These are phyloP conservation scores for Aleiodes alternator DNA, from an alignment of 2,888 invertebrate genomes.

Conservation along the genomic window DNA sequence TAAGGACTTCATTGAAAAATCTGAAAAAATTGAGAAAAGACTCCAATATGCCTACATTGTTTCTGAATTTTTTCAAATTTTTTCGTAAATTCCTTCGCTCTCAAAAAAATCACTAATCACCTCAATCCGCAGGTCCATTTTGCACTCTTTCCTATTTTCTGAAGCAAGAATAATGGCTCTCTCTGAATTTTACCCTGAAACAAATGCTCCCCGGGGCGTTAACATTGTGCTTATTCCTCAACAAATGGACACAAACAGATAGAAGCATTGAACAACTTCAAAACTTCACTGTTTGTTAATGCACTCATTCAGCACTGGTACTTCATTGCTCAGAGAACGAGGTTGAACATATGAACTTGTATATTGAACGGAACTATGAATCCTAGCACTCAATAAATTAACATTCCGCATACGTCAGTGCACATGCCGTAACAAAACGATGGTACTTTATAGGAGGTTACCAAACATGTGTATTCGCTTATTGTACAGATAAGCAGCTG, in stretches of 20 bases:
- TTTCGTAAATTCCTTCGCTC: no score
- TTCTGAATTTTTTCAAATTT: no score
- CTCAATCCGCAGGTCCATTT: no score
- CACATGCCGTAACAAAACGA: conserved; percentile 47
- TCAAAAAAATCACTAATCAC: no score
- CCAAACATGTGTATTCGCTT: conserved; percentile 33
- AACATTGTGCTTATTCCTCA: neutral
- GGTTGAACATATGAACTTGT: conserved; percentile 29
- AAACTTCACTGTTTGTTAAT: neutral
- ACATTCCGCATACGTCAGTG: conserved; percentile 53
- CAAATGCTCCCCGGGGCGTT: no score
- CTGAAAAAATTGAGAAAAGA: no score
- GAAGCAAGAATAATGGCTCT: neutral
- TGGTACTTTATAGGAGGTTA: conserved; percentile 41
- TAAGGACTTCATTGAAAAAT: no score
- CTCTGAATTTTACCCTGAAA: no score
- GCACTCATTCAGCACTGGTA: conserved; percentile 32
- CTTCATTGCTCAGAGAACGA: conserved; percentile 36
- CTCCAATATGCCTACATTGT: no score
- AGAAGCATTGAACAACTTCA: conserved; percentile 1
- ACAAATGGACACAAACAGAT: conserved; percentile 18
- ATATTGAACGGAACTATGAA: conserved; percentile 42
- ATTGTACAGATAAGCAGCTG: conserved; percentile 46
- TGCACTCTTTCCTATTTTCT: no score
- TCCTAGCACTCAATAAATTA: conserved; percentile 52